Percentiles rank a stretch among this genome's conserved stretches.
Conservation (phyloP, 2,113 vertebrate genomes). For the Machaerirhynchus nigripectus region DNA sequence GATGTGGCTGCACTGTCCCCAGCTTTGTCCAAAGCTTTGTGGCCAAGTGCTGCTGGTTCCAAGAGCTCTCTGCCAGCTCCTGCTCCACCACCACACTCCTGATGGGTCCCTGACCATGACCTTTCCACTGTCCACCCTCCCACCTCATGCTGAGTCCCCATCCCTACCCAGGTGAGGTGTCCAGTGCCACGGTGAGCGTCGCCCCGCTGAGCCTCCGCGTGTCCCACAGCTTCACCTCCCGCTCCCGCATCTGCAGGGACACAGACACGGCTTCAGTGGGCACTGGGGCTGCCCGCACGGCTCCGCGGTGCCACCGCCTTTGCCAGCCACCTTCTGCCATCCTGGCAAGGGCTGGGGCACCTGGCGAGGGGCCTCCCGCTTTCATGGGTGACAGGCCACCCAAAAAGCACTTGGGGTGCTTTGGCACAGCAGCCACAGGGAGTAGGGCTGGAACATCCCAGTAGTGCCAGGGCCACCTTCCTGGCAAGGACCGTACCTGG, state of each 20-base stretch:
- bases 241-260: constrained; percentile 79
- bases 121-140: background rate
- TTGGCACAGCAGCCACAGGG: background rate
- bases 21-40: background rate
- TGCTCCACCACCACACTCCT: background rate
- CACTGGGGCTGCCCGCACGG: rapidly evolving
- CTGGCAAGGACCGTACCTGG: constrained; percentile 71
- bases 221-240: constrained; percentile 90
- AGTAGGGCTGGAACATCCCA: rapidly evolving
- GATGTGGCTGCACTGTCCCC: rapidly evolving
- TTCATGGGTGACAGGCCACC: background rate
- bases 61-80: background rate
- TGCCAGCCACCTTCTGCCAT: rapidly evolving
- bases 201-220: constrained; percentile 76
- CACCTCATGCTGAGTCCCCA: rapidly evolving
- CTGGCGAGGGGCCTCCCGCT: rapidly evolving
- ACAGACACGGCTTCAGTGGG: rapidly evolving
- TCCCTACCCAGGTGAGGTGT: constrained; percentile 87
- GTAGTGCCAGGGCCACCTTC: background rate
- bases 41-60: rapidly evolving
- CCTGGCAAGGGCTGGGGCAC: background rate
- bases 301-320: rapidly evolving
- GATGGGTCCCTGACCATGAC: rapidly evolving
- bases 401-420: background rate
- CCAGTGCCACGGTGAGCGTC: constrained; percentile 72